Evolutionary conservation across 2,888 invertebrate species (phyloP), one percentile per base, ranked within the genome.

Genomic region (Bombylius discolor): DNA sequence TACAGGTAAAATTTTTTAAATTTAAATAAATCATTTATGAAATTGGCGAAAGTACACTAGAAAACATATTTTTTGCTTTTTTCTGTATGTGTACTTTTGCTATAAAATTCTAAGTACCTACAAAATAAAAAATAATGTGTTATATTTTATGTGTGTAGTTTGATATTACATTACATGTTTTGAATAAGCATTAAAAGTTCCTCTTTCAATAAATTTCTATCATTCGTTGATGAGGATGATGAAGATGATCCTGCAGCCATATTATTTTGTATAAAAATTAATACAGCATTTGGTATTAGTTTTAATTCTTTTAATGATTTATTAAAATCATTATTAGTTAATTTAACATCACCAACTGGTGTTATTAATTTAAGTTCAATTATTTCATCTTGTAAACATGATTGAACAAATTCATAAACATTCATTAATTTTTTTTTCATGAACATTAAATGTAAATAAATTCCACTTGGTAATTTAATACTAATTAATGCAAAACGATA

Each of bases 401-500:
- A 89, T 67, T 80, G 79, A 0, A 94, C 84, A 71, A 91, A 94
- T 58, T 86, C 84, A 61, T 83, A 76, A n/a, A 94, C 78, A 60
- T 84, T 82, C 1, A 74, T 70, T 62, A 87, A 79, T n/a, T n/a
- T n/a, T n/a, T 61, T 84, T 86, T 68, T 94, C 94, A 68, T 85
- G 83, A 0, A 92, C 87, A 51, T 84, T 84, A 72, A 95, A 95
- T 94, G 77, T 59, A 93, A 73, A 58, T 87, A 79, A 62, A 89
- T 80, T 1, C 88, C 88, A 73, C 93, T 91, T 0, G 96, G 95
- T 70, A 97, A 92, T 53, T 91, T 80, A 45, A 97, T 77, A 62
- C 96, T 77, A 56, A 97, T 84, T 51, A 96, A 76, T 4, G 89
- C 83, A 70, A 87, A 97, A 68, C 85, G 85, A 70, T 93, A 94